Evolutionary conservation across 2,888 invertebrate genomes (phyloP), one percentile per base, ranked within the genome.

Genomic region (Colostygia pectinataria): DNA sequence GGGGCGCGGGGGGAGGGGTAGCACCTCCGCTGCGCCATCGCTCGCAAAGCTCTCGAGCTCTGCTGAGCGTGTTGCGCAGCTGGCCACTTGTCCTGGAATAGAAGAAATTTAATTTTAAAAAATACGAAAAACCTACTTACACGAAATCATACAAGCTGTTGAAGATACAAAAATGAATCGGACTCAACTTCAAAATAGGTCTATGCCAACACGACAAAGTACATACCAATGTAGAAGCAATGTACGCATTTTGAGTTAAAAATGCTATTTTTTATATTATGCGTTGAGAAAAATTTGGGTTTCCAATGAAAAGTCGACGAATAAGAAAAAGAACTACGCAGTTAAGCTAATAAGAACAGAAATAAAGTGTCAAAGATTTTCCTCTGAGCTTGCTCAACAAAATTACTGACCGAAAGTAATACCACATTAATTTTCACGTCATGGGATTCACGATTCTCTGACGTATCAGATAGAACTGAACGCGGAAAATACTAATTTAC

Each of bases 31-130:
- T 85, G 66, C 94, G 92, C 94, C 95, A 95, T 91, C 95, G 94
- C 91, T 95, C 95, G 91, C 96, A 95, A 69, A 96, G 91, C 68
- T 95, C 95, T 66, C 94, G 94, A 61, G 95, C 96, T 74, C 95
- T 95, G 87, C 94, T 94, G 75, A 95, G 91, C 67, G 95, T 96
- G 73, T 94, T 95, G 67, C 95, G 93, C 74, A 95, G 90, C 86
- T 95, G 95, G 47, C 95, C 95, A 81, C 93, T 95, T 81, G 93
- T 94, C 85, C 93, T 94, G 84, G 39, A 29, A 20, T 51, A 39
- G 50, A 51, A 46, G 29, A 27, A 27, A 48, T 0, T 8, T 0
- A 20, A n/a, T 5, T 13, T 32, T 4, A 18, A 9, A 7, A 15
- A 9, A 7, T 0, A 32, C 14, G 6, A 32, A 18, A 9, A 27